A percentile compares a stretch with the other conserved stretches of the same genome.
These are phyloP conservation scores for Phaenicophaeus curvirostris DNA, from an alignment of 2,797 vertebrate genomes.

Conservation along the genomic window DNA sequence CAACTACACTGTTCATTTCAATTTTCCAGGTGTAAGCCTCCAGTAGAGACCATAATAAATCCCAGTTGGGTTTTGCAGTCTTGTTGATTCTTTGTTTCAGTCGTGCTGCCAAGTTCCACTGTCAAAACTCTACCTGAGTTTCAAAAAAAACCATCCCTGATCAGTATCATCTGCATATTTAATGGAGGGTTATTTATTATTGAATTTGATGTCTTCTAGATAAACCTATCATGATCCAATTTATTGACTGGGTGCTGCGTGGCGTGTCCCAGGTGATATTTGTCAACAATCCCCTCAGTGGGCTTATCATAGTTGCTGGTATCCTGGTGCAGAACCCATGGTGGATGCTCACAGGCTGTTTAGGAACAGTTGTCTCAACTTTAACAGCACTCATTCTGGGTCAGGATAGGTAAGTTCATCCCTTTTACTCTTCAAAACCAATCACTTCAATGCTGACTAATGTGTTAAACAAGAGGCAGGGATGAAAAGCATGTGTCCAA, in stretches of 20 bases:
- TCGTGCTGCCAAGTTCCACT: neutral
- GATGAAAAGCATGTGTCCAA: neutral
- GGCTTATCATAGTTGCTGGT: conserved; percentile 86
- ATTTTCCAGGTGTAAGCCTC: conserved; percentile 36
- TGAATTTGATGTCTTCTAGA: conserved; percentile 76
- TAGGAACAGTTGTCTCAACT: conserved; percentile 88
- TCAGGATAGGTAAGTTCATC: conserved; percentile 85
- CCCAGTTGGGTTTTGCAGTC: conserved; percentile 40
- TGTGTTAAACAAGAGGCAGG: rapidly evolving
- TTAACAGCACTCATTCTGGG: conserved; percentile 88
- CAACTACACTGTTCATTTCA: conserved; percentile 14
- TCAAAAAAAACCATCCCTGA: neutral
- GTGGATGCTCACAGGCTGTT: conserved; percentile 90
- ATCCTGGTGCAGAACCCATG: conserved; percentile 93
- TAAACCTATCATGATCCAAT: conserved; percentile 85
- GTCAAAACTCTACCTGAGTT: neutral
- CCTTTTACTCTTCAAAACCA: neutral
- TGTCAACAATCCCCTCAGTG: conserved; percentile 93
- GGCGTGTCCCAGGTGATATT: conserved; percentile 95
- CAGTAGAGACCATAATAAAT: conserved; percentile 40
- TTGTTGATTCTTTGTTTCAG: conserved; percentile 20
- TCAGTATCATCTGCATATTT: neutral
- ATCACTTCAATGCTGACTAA: neutral
- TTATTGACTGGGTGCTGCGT: conserved; percentile 91
- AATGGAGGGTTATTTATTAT: neutral